phyloP scores from a whole-genome alignment of 53 echinoderm and acorn worm genomes.

The Temnopleurus reevesii region DNA sequence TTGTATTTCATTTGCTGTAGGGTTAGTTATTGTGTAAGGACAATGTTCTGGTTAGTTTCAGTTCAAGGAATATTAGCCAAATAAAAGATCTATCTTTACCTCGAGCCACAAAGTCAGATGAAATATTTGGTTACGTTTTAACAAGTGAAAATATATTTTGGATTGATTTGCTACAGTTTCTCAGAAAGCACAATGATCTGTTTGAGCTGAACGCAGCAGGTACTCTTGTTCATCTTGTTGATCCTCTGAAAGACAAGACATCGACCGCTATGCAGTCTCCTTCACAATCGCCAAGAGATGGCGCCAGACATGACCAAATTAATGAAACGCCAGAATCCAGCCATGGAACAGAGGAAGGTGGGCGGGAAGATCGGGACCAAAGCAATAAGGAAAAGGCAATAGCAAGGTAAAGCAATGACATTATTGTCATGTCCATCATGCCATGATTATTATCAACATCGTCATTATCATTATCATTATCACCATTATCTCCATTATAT shows the following conservation, averaged over 20 bases:
- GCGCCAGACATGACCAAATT: background rate
- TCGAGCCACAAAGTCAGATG: no score
- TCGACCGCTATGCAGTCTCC: slow-evolving; percentile 1
- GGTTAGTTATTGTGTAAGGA: no score
- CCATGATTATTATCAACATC: background rate
- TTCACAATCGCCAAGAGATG: background rate
- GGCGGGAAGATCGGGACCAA: background rate
- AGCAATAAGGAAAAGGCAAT: slow-evolving; percentile 31
- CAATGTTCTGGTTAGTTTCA: no score
- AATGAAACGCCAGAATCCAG: background rate
- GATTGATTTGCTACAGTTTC: slow-evolving; percentile 71
- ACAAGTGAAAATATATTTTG: no score
- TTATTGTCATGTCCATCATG: no score
- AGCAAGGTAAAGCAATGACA: slow-evolving; percentile 26
- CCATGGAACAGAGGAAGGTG: background rate
- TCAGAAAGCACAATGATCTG: slow-evolving; percentile 71
- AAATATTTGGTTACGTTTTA: no score
- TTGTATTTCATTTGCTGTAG: no score
- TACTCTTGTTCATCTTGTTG: slow-evolving; percentile 67
- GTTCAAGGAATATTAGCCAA: no score
- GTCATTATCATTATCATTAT: no score
- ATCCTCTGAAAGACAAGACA: slow-evolving; percentile 51
- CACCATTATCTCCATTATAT: no score
- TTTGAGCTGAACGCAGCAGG: slow-evolving; percentile 65
- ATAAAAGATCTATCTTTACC: no score